These are phyloP conservation scores for Lycaon pictus DNA, from an alignment of 2,113 vertebrate genomes.

Conservation along the genomic window DNA sequence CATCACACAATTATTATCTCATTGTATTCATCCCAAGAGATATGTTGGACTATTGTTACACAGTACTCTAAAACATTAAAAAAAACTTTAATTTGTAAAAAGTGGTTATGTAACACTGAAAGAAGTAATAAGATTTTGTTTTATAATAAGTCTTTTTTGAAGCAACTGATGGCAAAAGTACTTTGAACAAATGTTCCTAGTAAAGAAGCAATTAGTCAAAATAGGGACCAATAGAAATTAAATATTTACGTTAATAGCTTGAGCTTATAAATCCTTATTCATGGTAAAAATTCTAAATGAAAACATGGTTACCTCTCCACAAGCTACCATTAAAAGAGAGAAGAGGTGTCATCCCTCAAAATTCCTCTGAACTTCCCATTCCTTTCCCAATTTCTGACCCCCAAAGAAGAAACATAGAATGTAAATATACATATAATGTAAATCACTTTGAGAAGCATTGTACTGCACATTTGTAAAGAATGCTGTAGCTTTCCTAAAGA, in stretches of 20 bases:
- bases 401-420: not conserved
- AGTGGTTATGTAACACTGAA: constrained; percentile 52
- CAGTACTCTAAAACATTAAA: not conserved
- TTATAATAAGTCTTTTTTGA: constrained; percentile 6
- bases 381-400: constrained; percentile 20
- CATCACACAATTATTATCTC: not conserved
- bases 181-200: constrained; percentile 44
- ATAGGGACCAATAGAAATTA: not conserved
- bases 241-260: not conserved
- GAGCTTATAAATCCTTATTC: not conserved
- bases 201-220: constrained; percentile 57
- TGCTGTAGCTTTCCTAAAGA: constrained; percentile 1
- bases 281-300: constrained; percentile 35
- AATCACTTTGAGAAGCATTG: constrained; percentile 9
- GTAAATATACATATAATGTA: not conserved
- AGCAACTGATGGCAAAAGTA: constrained; percentile 38
- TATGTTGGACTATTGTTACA: constrained; percentile 9
- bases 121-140: constrained; percentile 45
- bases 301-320: not conserved
- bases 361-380: not conserved
- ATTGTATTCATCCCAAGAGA: not conserved
- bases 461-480: not conserved
- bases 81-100: constrained; percentile 22
- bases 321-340: not conserved
- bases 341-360: not conserved